These are phyloP conservation scores for Bombylius discolor DNA, from an alignment of 2,888 invertebrate species.

Conservation along the genomic window DNA sequence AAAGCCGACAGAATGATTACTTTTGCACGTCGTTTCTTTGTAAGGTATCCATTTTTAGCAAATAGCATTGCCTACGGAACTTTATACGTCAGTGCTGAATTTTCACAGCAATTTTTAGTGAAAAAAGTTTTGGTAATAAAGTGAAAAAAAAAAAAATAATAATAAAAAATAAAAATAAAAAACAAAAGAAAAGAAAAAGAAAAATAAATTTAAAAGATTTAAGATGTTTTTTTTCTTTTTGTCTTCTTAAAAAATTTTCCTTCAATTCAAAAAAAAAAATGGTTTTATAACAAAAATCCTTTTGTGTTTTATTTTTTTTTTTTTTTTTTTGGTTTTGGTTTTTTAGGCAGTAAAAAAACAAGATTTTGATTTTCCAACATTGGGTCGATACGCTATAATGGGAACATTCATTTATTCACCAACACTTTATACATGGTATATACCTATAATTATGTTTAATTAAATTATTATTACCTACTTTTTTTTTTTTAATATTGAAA, in stretches of 20 bases:
- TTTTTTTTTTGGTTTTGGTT: neutral
- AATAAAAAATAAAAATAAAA: too few species aligned
- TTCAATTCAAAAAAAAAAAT: too few species aligned
- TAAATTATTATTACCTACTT: too few species aligned
- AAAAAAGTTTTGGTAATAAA: conserved; percentile 49
- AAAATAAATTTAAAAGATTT: too few species aligned
- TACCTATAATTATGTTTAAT: too few species aligned
- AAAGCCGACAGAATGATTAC: conserved; percentile 16
- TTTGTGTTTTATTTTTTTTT: too few species aligned
- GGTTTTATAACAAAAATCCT: neutral
- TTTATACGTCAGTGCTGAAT: conserved; percentile 66
- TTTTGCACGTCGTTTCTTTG: conserved; percentile 28
- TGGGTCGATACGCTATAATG: conserved; percentile 47
- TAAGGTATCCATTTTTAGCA: conserved; percentile 40
- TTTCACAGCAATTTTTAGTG: conserved; percentile 62
- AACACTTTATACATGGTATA: conserved; percentile 46
- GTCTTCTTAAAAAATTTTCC: too few species aligned
- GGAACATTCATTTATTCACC: conserved; percentile 49
- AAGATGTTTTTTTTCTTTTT: too few species aligned
- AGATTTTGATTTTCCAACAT: conserved; percentile 39
- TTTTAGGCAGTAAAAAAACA: conserved; percentile 16
- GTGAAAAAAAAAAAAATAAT: neutral
- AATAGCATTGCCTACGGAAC: conserved; percentile 57
- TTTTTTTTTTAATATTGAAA: too few species aligned
- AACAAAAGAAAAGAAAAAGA: too few species aligned